Conservation (phyloP, 2,113 vertebrate genomes). For the Aldabrachelys gigantea region DNA sequence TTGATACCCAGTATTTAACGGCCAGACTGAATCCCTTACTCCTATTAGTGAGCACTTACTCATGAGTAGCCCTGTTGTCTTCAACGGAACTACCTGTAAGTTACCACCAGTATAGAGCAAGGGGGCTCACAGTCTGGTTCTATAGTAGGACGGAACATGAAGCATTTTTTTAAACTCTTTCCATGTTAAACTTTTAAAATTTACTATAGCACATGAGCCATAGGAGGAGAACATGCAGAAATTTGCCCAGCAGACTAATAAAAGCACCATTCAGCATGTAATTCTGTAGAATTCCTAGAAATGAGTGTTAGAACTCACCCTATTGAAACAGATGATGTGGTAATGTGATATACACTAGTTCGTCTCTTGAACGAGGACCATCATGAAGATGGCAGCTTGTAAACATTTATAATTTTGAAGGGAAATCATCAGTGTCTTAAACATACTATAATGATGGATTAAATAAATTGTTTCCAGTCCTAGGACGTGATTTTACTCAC, state of each 20-base stretch:
- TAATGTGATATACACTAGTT: fast-evolving
- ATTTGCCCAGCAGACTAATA: not conserved
- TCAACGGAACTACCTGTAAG: not conserved
- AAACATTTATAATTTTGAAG: not conserved
- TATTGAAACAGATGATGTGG: not conserved
- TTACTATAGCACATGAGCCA: not conserved
- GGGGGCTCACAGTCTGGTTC: not conserved
- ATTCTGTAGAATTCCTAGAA: not conserved
- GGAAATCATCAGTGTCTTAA: not conserved
- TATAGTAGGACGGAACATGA: not conserved
- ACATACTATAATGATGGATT: not conserved
- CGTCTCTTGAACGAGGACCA: fast-evolving
- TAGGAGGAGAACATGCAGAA: not conserved
- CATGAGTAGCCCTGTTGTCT: not conserved
- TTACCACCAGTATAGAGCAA: not conserved
- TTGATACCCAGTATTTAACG: not conserved
- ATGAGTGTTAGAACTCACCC: not conserved
- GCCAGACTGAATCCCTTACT: not conserved
- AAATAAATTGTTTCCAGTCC: not conserved
- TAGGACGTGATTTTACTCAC: not conserved
- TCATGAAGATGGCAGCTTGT: not conserved
- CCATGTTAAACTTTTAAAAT: not conserved
- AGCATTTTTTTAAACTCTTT: not conserved
- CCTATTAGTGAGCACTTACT: not conserved
- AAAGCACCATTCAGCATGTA: fast-evolving